Evolutionary conservation across 92 coral and sea anemone species (phyloP).

Genomic region (Plumapathes pennacea): DNA sequence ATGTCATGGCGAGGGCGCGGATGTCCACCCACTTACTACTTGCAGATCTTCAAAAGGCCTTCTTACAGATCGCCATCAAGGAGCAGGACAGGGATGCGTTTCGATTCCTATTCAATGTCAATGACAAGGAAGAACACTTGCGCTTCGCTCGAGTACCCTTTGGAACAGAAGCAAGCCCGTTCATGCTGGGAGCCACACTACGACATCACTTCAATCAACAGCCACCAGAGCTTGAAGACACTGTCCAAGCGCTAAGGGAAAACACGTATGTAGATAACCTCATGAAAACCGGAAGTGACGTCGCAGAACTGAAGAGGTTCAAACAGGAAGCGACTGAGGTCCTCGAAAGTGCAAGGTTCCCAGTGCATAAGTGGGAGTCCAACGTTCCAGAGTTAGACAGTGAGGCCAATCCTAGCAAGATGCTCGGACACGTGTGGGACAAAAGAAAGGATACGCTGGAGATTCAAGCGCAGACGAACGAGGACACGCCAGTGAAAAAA

Average conservation of each 20-base stretch:
- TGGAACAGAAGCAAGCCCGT: slow-evolving; percentile 60
- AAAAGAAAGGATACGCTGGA: slow-evolving; percentile 28
- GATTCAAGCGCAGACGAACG: slow-evolving; percentile 7
- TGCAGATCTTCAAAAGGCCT: slow-evolving; percentile 52
- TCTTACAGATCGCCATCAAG: slow-evolving; percentile 32
- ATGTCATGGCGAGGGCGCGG: slow-evolving; percentile 50
- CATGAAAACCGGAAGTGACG: slow-evolving; percentile 40
- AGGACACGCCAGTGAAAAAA: slow-evolving; percentile 7
- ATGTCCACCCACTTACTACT: slow-evolving; percentile 44
- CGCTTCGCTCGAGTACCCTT: slow-evolving; percentile 60
- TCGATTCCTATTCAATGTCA: slow-evolving; percentile 37
- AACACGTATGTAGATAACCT: slow-evolving; percentile 60
- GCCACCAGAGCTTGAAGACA: slow-evolving; percentile 26
- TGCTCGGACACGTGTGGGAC: slow-evolving; percentile 49
- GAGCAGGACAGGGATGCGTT: slow-evolving; percentile 52
- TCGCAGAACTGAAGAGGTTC: slow-evolving; percentile 35
- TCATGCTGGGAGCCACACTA: slow-evolving; percentile 59
- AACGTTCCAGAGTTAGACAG: slow-evolving; percentile 20
- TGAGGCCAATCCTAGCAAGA: slow-evolving; percentile 32
- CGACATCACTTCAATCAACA: slow-evolving; percentile 53
- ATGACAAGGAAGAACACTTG: slow-evolving; percentile 41
- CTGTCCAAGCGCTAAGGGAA: slow-evolving; percentile 24
- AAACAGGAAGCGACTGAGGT: slow-evolving; percentile 31
- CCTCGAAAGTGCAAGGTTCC: slow-evolving; percentile 32
- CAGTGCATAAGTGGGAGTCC: slow-evolving; percentile 45